Evolutionary conservation across 2,113 vertebrate genomes (phyloP), one percentile per base, ranked within the genome.

Genomic region (Scolopax mira): DNA sequence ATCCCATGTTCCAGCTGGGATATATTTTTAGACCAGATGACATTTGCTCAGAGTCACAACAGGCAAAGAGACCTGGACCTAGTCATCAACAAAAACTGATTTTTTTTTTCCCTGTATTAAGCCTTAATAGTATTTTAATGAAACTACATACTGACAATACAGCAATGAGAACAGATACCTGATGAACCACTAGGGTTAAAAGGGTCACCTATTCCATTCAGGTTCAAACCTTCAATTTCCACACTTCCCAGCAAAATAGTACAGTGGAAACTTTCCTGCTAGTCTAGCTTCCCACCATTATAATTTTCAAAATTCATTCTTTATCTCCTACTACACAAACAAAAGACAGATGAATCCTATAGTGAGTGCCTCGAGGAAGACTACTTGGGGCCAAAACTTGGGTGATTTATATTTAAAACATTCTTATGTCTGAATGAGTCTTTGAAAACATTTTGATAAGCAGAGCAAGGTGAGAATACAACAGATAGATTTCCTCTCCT

Each of bases 381-480:
- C 44, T 58, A 49, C 28, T 49, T 67, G 58, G 37, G 57, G 78
- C 71, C 67, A 90, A 69, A 11, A n/a, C 24, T 77, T 21, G 7
- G n/a, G 52, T 4, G 18, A 88, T 70, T 89, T 86, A 19, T 42
- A 57, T 86, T 79, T 85, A n/a, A 90, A 93, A 71, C n/a, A 69
- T 17, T 65, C 48, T 80, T 21, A 7, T 11, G 41, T 49, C 87
- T 89, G 35, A 85, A 66, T 30, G 24, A 84, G 72, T n/a, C 69
- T 85, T 79, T 73, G 73, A 90, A 93, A 93, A 37, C 46, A 31
- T 35, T 78, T 49, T 87, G 61, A 85, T 90, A 81, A 94, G 57
- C n/a, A 83, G 55, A 61, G 19, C 42, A 62, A 57, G 25, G 42
- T 31, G 10, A 88, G 24, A 25, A 74, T 57, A 30, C 35, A 79